Evolutionary conservation across 2,888 invertebrate species (phyloP).

Genomic region (Anorthoa munda): DNA sequence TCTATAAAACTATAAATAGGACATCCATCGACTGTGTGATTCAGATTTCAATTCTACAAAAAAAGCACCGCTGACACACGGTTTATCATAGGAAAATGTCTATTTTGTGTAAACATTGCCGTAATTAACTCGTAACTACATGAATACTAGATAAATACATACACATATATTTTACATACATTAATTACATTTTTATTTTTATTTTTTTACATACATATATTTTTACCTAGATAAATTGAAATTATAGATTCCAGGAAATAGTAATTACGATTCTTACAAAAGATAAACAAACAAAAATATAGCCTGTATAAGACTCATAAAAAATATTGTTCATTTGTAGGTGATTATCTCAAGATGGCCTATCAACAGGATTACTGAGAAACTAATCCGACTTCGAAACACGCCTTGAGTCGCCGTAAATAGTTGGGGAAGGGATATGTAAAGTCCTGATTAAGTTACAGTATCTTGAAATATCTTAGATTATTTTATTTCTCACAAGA

Average conservation of each 20-base stretch:
- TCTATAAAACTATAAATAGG: constrained; percentile 1
- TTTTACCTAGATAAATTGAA: neutral
- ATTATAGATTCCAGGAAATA: neutral
- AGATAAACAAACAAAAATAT: too few relatives aligned
- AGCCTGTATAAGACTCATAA: too few relatives aligned
- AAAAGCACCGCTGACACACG: neutral
- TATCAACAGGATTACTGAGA: constrained; percentile 38
- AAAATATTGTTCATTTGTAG: too few relatives aligned
- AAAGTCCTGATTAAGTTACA: too few relatives aligned
- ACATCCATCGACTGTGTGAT: constrained; percentile 19
- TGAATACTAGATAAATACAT: too few relatives aligned
- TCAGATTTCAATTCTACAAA: constrained; percentile 10
- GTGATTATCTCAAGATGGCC: neutral
- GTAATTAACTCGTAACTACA: neutral
- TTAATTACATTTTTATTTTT: too few relatives aligned
- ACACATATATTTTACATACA: too few relatives aligned
- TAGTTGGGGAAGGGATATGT: constrained; percentile 14
- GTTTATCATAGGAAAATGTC: neutral
- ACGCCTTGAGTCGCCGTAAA: constrained; percentile 1
- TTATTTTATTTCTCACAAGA: too few relatives aligned
- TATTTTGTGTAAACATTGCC: neutral
- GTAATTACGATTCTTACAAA: neutral
- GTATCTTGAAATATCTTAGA: too few relatives aligned
- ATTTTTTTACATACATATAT: too few relatives aligned
- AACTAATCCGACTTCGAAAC: constrained; percentile 36